Conservation (phyloP, 2,113 vertebrate species). For the Cebidichthys violaceus region DNA sequence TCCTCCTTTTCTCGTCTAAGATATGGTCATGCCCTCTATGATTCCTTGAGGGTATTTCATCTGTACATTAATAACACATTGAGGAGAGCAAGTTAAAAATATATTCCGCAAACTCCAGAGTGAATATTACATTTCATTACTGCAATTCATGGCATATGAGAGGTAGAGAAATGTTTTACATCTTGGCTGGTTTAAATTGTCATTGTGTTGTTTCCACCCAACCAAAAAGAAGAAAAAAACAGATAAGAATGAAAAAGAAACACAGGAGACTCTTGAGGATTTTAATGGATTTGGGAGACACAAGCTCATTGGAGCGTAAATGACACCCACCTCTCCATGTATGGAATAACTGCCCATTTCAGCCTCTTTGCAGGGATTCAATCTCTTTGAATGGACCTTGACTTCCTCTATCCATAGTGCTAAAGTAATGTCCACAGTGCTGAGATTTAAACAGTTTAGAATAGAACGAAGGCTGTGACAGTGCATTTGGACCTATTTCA, state of each 20-base stretch:
- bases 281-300: conserved; percentile 56
- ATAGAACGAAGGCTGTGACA: conserved; percentile 21
- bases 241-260: conserved; percentile 22
- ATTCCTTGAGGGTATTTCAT: conserved; percentile 62
- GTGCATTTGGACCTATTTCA: conserved; percentile 42
- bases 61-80: conserved; percentile 63
- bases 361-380: conserved; percentile 38
- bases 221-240: background rate
- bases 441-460: conserved; percentile 1
- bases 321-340: conserved; percentile 40
- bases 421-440: conserved; percentile 9
- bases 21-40: conserved; percentile 56
- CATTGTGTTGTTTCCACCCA: background rate
- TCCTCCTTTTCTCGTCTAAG: conserved; percentile 55
- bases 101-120: conserved; percentile 25
- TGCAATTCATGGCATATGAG: conserved; percentile 21
- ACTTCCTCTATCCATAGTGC: conserved; percentile 45
- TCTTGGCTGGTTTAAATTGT: conserved; percentile 21
- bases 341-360: conserved; percentile 39
- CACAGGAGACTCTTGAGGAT: conserved; percentile 19
- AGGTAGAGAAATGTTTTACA: conserved; percentile 1
- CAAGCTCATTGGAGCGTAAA: conserved; percentile 31
- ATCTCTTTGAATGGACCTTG: conserved; percentile 38
- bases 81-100: conserved; percentile 40
- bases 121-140: conserved; percentile 39